Base-by-base conservation (phyloP, 2,888 invertebrate species). In the Panopea generosa region DNA sequence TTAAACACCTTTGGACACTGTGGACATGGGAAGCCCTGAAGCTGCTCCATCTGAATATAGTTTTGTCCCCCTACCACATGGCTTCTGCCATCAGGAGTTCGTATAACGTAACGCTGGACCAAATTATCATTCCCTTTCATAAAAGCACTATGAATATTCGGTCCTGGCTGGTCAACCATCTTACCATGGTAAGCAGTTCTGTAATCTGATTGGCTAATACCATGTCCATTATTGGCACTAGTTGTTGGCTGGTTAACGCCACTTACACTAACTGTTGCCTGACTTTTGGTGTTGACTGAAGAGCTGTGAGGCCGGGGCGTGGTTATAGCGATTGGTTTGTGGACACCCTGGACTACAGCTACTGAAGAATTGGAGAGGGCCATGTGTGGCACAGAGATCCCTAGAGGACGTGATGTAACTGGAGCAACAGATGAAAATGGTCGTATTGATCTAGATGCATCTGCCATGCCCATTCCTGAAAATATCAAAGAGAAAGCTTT, bases 311-410 rank as follows among this genome's bases (percentile, higher is more conserved):
- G 76, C 49, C 77, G 80, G 9, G 80, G 80, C 1, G 80, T 67
- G 0, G 80, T 80, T 18, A 80, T 80, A 9, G 80, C 80, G 11
- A 80, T 74, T n/a, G 80, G 80, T 60, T 80, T 80, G 45, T 73
- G 73, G 6, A 59, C 50, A 38, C 76, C 72, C 24, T 73, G 76
- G 24, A 80, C 47, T 2, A 76, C 62, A 38, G 80, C 62, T 6
- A 77, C 76, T 4, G 65, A 50, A n/a, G 57, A 20, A 26, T 60
- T 47, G 22, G 68, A 16, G 20, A 62, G 45, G 2, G 76, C 40
- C 49, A 76, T 53, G 11, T 72, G 76, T 9, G 73, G 77, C 29
- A 73, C 55, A 2, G 67, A 43, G 16, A 80, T 40, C 7, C 77
- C 76, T 4, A 76, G 62, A 14, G 76, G 80, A 11, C 70, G 52